Evolutionary conservation across 2,113 vertebrate species (phyloP), one percentile per base, ranked within the genome.

Genomic region (Piprites chloris): DNA sequence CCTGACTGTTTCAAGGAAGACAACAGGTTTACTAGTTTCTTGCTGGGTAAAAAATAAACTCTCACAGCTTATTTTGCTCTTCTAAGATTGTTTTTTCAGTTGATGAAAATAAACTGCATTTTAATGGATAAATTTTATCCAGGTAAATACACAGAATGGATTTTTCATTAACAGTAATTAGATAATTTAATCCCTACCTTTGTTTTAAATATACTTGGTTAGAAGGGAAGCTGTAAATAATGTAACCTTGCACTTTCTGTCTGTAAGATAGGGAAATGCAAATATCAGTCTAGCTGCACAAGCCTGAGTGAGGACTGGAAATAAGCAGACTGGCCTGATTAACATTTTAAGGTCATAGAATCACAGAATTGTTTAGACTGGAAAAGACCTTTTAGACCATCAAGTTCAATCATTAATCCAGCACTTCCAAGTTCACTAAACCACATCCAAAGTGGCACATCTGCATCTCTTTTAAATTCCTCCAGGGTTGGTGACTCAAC

Each of bases 141-240:
- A 65, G 42, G 33, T 71, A 95, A 90, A 53, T 49, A 61, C 28
- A 67, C 4, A 85, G 32, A 88, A 30, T 59, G 35, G 37, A 47
- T 17, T n/a, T 95, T 92, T 87, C 69, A 69, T 74, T 90, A 74
- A 84, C 44, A 80, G 69, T 59, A 89, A 90, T 55, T 74, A 49
- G 42, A 23, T 55, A 72, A 73, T 92, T 66, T 73, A 87, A 9
- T 32, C 42, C 21, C 66, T 44, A 52, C 18, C 11, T 93, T 56
- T 76, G 39, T 61, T 79, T 66, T 58, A 74, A 82, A 81, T 44
- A 33, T 63, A 67, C 19, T 50, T 67, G 20, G 30, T 72, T 68
- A 85, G 39, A 65, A 67, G 37, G 61, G 41, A 96, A 93, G 67
- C n/a, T 92, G 55, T 93, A 95, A 94, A 91, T 85, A 95, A 83